A percentile compares a stretch with the other conserved stretches of the same genome.
Conservation (phyloP, 2,888 invertebrate genomes). For the Agriotes lineatus region DNA sequence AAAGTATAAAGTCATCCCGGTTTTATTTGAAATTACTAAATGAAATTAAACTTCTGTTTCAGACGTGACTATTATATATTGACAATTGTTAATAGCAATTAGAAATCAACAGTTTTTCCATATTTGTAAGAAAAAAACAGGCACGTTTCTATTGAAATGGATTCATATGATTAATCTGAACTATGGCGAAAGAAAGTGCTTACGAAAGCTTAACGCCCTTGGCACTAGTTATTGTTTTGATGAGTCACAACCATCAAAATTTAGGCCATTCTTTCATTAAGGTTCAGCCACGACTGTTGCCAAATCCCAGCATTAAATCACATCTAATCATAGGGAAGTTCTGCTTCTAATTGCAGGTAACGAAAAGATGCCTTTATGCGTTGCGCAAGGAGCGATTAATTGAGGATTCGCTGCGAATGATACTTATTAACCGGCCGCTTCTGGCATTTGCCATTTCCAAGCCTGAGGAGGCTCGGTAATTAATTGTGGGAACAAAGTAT, state of each 20-base stretch:
- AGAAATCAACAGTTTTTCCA: too few relatives aligned
- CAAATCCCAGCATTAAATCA: background rate
- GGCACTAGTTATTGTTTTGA: background rate
- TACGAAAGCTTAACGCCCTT: background rate
- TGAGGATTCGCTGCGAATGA: background rate
- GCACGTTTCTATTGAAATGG: background rate
- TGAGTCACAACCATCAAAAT: background rate
- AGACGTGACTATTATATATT: too few relatives aligned
- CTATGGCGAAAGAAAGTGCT: background rate
- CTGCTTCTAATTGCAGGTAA: background rate
- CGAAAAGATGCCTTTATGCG: background rate
- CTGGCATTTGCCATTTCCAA: too few relatives aligned
- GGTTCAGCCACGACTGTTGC: background rate
- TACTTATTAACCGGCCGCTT: background rate
- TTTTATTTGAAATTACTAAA: too few relatives aligned
- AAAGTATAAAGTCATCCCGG: too few relatives aligned
- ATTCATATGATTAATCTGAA: too few relatives aligned
- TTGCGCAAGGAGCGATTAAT: background rate
- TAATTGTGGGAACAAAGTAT: too few relatives aligned
- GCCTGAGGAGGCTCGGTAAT: too few relatives aligned
- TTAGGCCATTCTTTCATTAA: slow-evolving; percentile 8
- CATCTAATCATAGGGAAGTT: background rate
- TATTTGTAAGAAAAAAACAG: too few relatives aligned
- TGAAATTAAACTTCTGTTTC: too few relatives aligned
- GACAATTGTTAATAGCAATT: too few relatives aligned